These are phyloP conservation scores for Mechanitis mazaeus DNA, from an alignment of 2,888 invertebrate genomes.

Conservation along the genomic window DNA sequence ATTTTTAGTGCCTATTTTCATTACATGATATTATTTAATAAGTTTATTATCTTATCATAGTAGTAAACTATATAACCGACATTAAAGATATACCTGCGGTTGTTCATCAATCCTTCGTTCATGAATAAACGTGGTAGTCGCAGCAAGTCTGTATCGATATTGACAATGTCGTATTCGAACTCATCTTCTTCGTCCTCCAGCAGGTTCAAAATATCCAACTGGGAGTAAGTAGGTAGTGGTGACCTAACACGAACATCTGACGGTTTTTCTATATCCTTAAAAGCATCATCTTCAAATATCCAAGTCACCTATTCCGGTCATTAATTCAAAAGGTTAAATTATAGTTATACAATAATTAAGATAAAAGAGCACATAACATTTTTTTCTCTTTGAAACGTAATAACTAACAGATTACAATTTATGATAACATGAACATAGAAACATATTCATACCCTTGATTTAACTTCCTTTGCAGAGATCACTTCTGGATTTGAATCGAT, in stretches of 20 bases:
- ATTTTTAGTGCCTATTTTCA: not conserved
- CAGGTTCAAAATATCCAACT: slow-evolving; percentile 43
- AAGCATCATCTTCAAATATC: slow-evolving; percentile 41
- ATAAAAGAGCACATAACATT: too few relatives aligned
- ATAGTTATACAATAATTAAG: not conserved
- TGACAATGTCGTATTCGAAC: slow-evolving; percentile 68
- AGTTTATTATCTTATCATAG: not conserved
- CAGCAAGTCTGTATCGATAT: slow-evolving; percentile 53
- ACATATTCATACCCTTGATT: slow-evolving; percentile 33
- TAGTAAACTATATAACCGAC: too few relatives aligned
- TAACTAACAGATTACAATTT: not conserved
- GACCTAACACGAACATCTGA: slow-evolving; percentile 10
- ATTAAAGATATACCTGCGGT: slow-evolving; percentile 18
- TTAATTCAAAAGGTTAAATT: not conserved
- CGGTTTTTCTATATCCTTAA: slow-evolving; percentile 28
- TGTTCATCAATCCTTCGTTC: slow-evolving; percentile 33
- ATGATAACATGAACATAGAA: slow-evolving; percentile 5
- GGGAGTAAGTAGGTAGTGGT: slow-evolving; percentile 20
- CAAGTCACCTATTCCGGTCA: slow-evolving; percentile 40
- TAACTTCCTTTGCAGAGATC: slow-evolving; percentile 21
- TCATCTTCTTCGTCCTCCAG: slow-evolving; percentile 71
- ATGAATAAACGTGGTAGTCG: slow-evolving; percentile 48
- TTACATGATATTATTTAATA: not conserved
- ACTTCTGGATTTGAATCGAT: slow-evolving; percentile 15
- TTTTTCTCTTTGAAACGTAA: too few relatives aligned